These are phyloP conservation scores for Anthoptus insignis DNA, from an alignment of 2,888 invertebrate genomes.

Conservation along the genomic window DNA sequence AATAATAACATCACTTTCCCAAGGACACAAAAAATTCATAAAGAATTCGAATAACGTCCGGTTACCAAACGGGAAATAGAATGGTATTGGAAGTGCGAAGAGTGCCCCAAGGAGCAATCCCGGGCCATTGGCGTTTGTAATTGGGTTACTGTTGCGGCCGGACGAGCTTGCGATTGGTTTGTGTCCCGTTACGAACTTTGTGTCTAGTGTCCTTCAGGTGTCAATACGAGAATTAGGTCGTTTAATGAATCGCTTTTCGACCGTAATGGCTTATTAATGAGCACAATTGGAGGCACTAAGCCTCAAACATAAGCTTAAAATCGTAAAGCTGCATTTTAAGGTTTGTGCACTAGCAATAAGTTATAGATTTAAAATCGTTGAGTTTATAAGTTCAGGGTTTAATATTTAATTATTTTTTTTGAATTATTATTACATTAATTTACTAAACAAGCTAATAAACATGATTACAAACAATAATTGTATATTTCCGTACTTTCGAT, in stretches of 20 bases:
- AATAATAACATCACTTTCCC: neutral
- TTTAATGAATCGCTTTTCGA: neutral
- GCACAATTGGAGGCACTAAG: no score
- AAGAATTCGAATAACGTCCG: conserved; percentile 10
- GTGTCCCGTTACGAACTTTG: conserved; percentile 45
- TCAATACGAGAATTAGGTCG: neutral
- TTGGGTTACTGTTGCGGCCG: conserved; percentile 54
- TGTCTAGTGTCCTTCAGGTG: neutral
- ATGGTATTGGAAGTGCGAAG: conserved; percentile 59
- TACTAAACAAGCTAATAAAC: no score
- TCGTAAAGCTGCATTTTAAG: no score
- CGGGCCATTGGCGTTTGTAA: conserved; percentile 58
- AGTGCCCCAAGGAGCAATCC: conserved; percentile 60
- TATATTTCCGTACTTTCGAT: no score
- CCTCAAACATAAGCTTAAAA: no score
- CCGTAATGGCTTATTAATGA: no score
- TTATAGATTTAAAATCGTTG: no score
- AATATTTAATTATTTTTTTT: no score
- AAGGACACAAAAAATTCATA: conserved; percentile 7
- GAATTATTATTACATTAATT: no score
- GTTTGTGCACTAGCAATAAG: no score
- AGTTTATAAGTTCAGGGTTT: no score
- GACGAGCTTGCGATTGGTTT: conserved; percentile 13
- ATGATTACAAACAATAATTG: no score
- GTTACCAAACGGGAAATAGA: conserved; percentile 46